Conservation (phyloP, 2,888 invertebrate species). For the Drosophila austrosaltans region DNA sequence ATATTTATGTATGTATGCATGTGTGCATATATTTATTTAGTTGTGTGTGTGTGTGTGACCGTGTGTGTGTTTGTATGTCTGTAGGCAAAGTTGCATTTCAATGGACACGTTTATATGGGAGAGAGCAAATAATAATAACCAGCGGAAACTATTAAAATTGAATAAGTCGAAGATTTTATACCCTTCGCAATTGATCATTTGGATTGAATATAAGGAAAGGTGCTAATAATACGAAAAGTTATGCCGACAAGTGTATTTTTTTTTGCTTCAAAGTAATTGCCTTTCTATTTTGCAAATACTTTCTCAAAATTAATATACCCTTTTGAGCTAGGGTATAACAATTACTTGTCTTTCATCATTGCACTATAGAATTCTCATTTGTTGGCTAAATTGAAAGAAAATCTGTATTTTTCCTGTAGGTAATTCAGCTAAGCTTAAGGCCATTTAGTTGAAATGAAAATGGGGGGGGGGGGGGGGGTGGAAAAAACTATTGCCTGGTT, state of each 20-base stretch:
- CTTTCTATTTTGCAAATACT: not conserved
- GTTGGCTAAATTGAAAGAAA: not conserved
- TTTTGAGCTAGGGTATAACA: not conserved
- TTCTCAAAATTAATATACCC: not conserved
- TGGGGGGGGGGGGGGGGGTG: too few species aligned
- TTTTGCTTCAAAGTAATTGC: too few species aligned
- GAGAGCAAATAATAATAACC: slow-evolving; percentile 25
- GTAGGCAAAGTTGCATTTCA: slow-evolving; percentile 18
- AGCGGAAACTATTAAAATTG: not conserved
- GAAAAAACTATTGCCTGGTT: not conserved
- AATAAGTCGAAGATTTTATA: not conserved
- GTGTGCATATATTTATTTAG: too few species aligned
- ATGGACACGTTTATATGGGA: slow-evolving; percentile 12
- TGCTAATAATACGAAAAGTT: too few species aligned
- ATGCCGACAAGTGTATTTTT: too few species aligned
- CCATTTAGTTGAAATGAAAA: not conserved
- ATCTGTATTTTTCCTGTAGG: not conserved
- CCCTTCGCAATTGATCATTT: not conserved
- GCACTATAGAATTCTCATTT: not conserved
- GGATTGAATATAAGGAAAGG: too few species aligned
- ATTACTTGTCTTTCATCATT: not conserved
- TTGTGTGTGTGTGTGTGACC: slow-evolving; percentile 24
- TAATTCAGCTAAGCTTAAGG: not conserved
- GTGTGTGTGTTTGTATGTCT: slow-evolving; percentile 19
- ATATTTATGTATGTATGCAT: not conserved